A percentile compares a stretch with the other conserved stretches of the same genome.
Conservation (phyloP, 2,797 vertebrate species). For the Okamejei kenojei region DNA sequence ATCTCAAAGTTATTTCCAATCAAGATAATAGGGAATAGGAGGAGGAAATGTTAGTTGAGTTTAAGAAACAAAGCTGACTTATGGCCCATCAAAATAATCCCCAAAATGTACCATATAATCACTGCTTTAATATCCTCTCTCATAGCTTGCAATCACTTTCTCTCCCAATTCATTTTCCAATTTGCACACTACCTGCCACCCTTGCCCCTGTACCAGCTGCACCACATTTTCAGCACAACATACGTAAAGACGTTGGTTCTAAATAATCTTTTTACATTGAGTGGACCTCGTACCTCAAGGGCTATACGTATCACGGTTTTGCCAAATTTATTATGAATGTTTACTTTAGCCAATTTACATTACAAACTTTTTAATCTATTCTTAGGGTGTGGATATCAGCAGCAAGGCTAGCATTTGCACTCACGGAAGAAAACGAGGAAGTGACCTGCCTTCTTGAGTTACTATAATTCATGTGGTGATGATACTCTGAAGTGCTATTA, state of each 20-base stretch:
- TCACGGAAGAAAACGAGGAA: too few species aligned
- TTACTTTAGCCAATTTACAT: background rate
- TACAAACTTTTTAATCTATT: background rate
- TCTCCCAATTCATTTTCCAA: background rate
- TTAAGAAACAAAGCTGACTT: constrained; percentile 4
- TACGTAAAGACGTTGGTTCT: background rate
- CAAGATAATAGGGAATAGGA: background rate
- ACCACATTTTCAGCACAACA: background rate
- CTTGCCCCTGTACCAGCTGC: too few species aligned
- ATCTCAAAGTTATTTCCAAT: background rate
- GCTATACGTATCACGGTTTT: background rate
- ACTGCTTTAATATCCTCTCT: background rate
- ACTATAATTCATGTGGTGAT: too few species aligned
- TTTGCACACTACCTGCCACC: background rate
- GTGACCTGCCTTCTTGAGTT: too few species aligned
- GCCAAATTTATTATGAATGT: background rate
- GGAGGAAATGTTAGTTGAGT: background rate
- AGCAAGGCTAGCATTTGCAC: too few species aligned
- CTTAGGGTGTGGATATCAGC: too few species aligned
- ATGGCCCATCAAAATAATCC: background rate
- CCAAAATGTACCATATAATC: background rate
- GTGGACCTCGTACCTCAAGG: background rate
- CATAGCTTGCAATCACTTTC: background rate
- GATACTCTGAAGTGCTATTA: too few species aligned
- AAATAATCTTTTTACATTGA: background rate